These are phyloP conservation scores for Cuniculus paca DNA, from an alignment of 2,797 vertebrate species.

Conservation along the genomic window DNA sequence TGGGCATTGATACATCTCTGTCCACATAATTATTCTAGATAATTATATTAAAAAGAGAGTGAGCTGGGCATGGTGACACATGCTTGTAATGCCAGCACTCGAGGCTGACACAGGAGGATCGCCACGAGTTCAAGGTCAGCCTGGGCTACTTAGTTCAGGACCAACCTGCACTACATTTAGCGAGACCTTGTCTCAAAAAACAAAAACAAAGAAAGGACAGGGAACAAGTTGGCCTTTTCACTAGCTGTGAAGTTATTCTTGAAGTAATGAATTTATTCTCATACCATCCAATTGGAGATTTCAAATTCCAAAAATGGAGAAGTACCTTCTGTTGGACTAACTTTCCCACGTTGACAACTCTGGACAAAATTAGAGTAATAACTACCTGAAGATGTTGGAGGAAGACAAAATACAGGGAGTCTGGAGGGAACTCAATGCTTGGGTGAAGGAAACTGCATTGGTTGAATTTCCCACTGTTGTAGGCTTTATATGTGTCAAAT, in stretches of 20 bases:
- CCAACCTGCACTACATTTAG: neutral
- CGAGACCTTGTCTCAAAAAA: neutral
- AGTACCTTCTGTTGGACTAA: neutral
- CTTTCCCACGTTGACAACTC: neutral
- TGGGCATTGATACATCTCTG: neutral
- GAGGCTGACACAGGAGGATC: neutral
- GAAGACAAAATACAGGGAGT: neutral
- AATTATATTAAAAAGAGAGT: neutral
- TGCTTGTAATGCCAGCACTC: neutral
- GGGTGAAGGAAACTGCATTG: neutral
- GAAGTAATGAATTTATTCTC: neutral
- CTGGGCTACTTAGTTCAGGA: neutral
- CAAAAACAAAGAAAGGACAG: neutral
- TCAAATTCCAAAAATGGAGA: neutral
- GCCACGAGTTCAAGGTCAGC: neutral
- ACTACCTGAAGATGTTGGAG: neutral
- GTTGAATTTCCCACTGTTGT: neutral
- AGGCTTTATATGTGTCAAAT: neutral
- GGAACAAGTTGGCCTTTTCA: constrained; percentile 14
- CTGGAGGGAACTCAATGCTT: neutral
- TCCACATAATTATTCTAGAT: constrained; percentile 8
- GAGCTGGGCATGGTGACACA: neutral
- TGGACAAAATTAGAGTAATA: neutral
- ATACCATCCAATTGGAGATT: neutral
- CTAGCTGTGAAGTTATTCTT: neutral